These are phyloP conservation scores for Aphidius colemani DNA, from an alignment of 2,888 invertebrate genomes.

Conservation along the genomic window DNA sequence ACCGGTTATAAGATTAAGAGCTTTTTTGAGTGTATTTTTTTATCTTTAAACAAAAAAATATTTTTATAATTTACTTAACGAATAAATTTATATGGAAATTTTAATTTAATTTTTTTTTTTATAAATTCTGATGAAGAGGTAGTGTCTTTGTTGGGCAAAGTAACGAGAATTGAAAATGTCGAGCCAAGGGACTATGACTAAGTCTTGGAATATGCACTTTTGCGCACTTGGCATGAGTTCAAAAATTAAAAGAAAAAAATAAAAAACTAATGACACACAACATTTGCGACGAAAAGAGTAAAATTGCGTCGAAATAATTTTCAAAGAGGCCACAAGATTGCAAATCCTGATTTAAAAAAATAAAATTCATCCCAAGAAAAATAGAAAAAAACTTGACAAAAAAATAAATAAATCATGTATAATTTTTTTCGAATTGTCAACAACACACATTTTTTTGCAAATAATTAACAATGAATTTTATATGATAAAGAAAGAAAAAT, in stretches of 20 bases:
- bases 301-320: conserved; percentile 9
- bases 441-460: too few species aligned
- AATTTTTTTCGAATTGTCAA: too few species aligned
- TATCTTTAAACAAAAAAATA: too few species aligned
- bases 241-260: conserved; percentile 39
- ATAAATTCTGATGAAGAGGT: neutral
- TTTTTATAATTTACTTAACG: too few species aligned
- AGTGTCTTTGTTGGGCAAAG: conserved; percentile 28
- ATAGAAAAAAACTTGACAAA: neutral
- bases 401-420: too few species aligned
- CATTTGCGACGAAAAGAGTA: conserved; percentile 15
- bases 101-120: too few species aligned
- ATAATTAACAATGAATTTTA: too few species aligned
- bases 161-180: neutral
- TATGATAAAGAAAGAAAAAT: too few species aligned
- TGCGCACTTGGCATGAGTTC: conserved; percentile 53
- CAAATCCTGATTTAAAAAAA: neutral
- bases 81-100: too few species aligned
- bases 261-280: conserved; percentile 18
- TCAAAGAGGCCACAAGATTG: conserved; percentile 12
- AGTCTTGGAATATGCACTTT: conserved; percentile 42
- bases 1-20: too few species aligned
- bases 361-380: neutral
- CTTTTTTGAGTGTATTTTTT: too few species aligned
- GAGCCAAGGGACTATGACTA: conserved; percentile 33